These are phyloP conservation scores for Lycophotia porphyrea DNA, from an alignment of 2,888 invertebrate species.

Conservation along the genomic window DNA sequence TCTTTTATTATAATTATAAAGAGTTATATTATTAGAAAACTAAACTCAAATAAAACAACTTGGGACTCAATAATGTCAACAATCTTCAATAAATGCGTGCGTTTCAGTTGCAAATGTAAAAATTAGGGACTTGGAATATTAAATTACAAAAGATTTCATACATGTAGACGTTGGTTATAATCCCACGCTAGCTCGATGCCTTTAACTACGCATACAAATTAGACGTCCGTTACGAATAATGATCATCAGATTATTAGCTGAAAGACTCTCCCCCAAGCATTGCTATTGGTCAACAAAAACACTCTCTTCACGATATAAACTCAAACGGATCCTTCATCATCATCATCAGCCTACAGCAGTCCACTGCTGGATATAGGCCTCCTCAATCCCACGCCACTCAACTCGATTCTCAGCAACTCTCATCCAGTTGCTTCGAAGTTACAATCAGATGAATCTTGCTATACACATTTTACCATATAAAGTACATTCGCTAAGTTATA, in stretches of 20 bases:
- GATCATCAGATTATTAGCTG: background rate
- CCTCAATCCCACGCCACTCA: no score
- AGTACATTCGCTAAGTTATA: conserved; percentile 9
- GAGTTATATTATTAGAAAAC: background rate
- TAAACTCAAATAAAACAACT: background rate
- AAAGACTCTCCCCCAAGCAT: background rate
- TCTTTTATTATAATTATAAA: conserved; percentile 1
- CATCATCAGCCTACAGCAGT: no score
- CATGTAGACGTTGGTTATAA: background rate
- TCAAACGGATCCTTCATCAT: no score
- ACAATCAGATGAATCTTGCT: background rate
- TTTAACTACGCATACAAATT: background rate
- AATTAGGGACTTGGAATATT: background rate
- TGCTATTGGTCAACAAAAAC: background rate
- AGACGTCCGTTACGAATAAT: background rate
- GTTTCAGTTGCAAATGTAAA: background rate
- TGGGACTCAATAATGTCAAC: background rate
- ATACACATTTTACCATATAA: conserved; percentile 5
- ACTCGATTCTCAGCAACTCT: no score
- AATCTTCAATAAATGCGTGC: background rate
- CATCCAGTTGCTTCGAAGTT: background rate
- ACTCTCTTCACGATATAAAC: background rate
- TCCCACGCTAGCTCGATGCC: no score
- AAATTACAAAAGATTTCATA: background rate
- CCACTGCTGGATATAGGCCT: no score